Base-by-base conservation (phyloP, 2,888 invertebrate species). In the Metellina segmentata region DNA sequence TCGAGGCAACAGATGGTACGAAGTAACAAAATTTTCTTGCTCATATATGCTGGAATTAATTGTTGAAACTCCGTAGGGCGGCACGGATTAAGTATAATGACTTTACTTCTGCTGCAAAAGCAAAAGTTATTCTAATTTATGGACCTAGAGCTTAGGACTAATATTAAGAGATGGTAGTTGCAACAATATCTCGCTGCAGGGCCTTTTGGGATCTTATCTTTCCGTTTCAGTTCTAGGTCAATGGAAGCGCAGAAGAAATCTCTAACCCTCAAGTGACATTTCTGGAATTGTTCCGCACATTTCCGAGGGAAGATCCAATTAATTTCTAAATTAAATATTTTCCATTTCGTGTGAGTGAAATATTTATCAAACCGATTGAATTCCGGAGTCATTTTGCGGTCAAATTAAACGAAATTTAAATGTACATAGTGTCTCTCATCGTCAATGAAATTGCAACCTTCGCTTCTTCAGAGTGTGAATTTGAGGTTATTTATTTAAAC, bases 71-170 rank as follows among this genome's bases (percentile, higher is more conserved):
- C 89, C 16, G 71, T n/a, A 77, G 70, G 34, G 61, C 48, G 53
- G 78, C n/a, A 77, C 78, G 83, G 78, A 89, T 89, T 82, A 89
- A 49, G 83, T 53, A 77, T 82, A 89, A 89, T 83, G 89, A 71
- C 83, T 83, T 78, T 72, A 77, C 71, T 83, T 83, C 82, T 78
- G 53, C 19, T 82, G 70, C 83, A 89, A 83, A 89, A 89, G 83
- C 74, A 89, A 89, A 89, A 89, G 61, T 89, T 89, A 78, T 89
- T 77, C 78, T 85, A 89, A 89, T 89, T 89, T 89, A 89, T 89
- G 89, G 52, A 85, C 51, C 83, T 72, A 52, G 69, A 81, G 81
- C 48, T 74, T 71, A 34, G 9, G 53, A 79, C 70, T 52, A 34
- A 52, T 87, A 86, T 86, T 86, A 86, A 77, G 52, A 79, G 61